Conservation (phyloP, 2,888 invertebrate species). For the Ophion costatus region DNA sequence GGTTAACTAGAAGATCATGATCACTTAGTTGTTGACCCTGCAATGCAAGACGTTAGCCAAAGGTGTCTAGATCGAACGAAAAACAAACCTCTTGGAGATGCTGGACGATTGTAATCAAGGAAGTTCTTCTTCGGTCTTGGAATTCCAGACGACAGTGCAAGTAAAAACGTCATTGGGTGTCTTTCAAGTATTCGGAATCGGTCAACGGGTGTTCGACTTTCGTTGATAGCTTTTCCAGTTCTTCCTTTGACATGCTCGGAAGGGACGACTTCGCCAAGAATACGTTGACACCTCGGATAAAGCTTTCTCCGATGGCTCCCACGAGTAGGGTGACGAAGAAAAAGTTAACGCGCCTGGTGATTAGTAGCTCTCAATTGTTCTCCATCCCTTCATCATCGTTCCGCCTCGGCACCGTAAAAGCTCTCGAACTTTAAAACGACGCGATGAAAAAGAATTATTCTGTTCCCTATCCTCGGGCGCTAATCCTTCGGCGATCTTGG, state of each 20-base stretch:
- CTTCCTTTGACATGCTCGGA: background rate
- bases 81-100: background rate
- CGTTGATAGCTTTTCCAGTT: slow-evolving; percentile 27
- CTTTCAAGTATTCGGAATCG: background rate
- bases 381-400: background rate
- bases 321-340: background rate
- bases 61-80: no score
- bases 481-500: slow-evolving; percentile 10
- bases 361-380: slow-evolving; percentile 4
- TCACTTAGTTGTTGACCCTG: no score
- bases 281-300: background rate
- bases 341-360: slow-evolving; percentile 3
- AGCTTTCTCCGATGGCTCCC: background rate
- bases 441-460: background rate
- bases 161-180: slow-evolving; percentile 29
- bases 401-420: background rate
- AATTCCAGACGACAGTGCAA: background rate
- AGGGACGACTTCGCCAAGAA: background rate
- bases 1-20: background rate
- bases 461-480: background rate
- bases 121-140: background rate
- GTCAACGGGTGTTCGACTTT: background rate
- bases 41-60: no score
- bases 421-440: background rate
- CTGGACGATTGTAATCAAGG: background rate